Base-by-base conservation (phyloP, 2,888 invertebrate species). In the Heteropelma amictum region DNA sequence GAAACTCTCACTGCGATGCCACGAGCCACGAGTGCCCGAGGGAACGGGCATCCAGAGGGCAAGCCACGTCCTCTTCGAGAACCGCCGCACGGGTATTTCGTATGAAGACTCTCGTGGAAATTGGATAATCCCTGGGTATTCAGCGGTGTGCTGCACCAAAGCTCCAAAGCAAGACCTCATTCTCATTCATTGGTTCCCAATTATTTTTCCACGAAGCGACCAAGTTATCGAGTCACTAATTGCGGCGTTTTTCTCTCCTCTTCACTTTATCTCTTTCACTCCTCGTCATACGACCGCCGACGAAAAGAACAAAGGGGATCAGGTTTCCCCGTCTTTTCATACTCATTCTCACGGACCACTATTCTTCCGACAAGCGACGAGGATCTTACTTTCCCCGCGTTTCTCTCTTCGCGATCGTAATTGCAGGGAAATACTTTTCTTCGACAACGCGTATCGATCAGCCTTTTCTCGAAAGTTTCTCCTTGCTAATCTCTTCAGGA, bases 181-280 rank as follows among this genome's bases (percentile, higher is more conserved):
- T 85, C 83, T 80, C 83, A 86, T 86, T 86, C 86, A 86, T 86
- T 83, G 84, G 82, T 84, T 86, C 83, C 84, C 86, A 86, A 87
- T 87, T 86, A 86, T 84, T 84, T 84, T 81, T 65, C 83, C 80
- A 83, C 83, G 84, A 84, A 85, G 83, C 80, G 80, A 76, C 74
- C 77, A 79, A 85, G 81, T 86, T 87, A 86, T 86, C 81, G 83
- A 85, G 80, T 82, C 80, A 80, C 84, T 86, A 86, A 86, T 87
- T 86, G 82, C 82, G 75, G 77, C n/a, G 76, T 77, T 79, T 72
- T 38, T n/a, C 33, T 19, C 19, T 10, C 19, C 45, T 68, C 42
- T 19, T 19, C 45, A 14, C 51, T 23, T 6, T 8, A 7, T 35
- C 35, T 14, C 26, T 26, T 38, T 38, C 49, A 26, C 23, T 10